Evolutionary conservation across 37 sponge, comb jelly and placozoan species (phyloP).

Genomic region (Crambe crambe): DNA sequence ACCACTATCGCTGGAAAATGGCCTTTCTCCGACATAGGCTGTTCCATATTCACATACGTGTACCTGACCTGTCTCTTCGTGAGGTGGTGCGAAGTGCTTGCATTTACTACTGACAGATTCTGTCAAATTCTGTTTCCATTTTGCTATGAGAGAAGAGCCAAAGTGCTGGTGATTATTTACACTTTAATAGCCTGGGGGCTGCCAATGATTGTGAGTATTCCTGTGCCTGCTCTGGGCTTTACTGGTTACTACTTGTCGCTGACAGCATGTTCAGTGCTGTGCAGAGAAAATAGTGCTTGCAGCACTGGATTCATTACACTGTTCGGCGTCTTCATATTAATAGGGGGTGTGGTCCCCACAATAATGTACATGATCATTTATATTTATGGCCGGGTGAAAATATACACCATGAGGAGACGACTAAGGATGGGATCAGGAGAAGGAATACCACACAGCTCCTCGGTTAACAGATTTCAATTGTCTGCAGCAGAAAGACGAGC

Average conservation of each 20-base stretch:
- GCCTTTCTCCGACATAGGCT: constrained; percentile 24
- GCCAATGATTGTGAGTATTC: neutral
- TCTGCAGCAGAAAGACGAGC: neutral
- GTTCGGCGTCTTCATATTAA: neutral
- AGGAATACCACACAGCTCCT: neutral
- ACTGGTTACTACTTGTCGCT: neutral
- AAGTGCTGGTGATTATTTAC: neutral
- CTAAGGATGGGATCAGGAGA: neutral
- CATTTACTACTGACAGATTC: neutral
- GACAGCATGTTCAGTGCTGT: constrained; percentile 8
- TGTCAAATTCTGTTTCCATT: neutral
- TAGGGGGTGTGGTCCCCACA: constrained; percentile 29
- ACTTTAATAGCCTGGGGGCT: constrained; percentile 14
- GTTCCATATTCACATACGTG: constrained; percentile 6
- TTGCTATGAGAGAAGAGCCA: constrained; percentile 22
- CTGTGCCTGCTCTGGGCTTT: neutral
- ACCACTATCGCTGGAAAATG: neutral
- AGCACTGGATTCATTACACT: neutral
- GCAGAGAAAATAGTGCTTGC: neutral
- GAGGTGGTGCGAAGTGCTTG: constrained; percentile 13
- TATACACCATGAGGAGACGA: neutral
- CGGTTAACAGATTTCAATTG: neutral
- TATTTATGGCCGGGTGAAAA: neutral
- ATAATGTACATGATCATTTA: constrained; percentile 21
- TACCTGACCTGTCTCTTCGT: neutral